Evolutionary conservation across 2,113 vertebrate species (phyloP).

Genomic region (Cathartes aura): DNA sequence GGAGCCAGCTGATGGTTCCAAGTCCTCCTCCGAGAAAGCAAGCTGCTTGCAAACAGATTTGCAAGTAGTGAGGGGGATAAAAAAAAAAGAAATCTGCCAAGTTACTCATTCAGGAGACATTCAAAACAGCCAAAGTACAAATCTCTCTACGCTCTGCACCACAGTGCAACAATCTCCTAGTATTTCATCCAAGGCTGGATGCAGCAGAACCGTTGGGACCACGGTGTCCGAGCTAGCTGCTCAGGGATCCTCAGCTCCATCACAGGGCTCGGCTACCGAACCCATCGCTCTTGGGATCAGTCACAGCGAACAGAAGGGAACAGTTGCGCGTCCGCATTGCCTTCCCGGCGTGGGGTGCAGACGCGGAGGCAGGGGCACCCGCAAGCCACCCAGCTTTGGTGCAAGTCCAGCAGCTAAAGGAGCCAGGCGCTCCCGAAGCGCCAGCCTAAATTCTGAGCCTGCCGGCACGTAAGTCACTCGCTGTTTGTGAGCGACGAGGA

Average conservation of each 20-base stretch:
- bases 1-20: conserved; percentile 50
- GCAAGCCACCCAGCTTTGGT: background rate
- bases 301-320: background rate
- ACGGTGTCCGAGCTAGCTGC: fast-evolving
- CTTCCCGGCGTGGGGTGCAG: fast-evolving
- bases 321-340: fast-evolving
- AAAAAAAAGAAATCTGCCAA: conserved; percentile 11
- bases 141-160: background rate
- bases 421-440: background rate
- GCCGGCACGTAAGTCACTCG: background rate
- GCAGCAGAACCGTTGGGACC: background rate
- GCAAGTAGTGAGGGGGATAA: background rate
- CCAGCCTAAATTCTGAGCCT: background rate
- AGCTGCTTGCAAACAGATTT: conserved; percentile 71
- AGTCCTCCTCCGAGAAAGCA: conserved; percentile 46
- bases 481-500: background rate
- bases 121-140: background rate
- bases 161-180: background rate
- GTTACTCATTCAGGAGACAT: conserved; percentile 35
- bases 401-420: background rate
- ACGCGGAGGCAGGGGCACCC: too few relatives aligned
- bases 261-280: background rate
- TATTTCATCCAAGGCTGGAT: background rate
- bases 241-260: background rate
- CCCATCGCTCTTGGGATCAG: background rate